Evolutionary conservation across 2,888 invertebrate genomes (phyloP).

Genomic region (Trichopoda pennipes): DNA sequence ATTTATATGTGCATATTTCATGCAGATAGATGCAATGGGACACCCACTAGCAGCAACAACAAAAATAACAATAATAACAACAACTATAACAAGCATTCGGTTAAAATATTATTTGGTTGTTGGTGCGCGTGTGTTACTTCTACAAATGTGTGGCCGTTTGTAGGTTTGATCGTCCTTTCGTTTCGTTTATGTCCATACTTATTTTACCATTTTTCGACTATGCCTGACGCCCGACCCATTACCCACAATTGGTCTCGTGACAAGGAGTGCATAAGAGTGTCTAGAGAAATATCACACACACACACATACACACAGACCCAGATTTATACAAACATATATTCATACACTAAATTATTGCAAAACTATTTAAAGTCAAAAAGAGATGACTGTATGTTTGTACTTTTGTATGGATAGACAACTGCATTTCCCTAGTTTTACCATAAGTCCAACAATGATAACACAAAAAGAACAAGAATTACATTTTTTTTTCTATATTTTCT

Average conservation of each 20-base stretch:
- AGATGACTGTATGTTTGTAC: slow-evolving; percentile 60
- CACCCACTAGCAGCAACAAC: slow-evolving; percentile 45
- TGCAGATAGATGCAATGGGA: slow-evolving; percentile 61
- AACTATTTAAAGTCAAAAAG: slow-evolving; percentile 68
- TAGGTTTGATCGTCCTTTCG: slow-evolving; percentile 41
- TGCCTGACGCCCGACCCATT: slow-evolving; percentile 16
- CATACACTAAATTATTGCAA: slow-evolving; percentile 62
- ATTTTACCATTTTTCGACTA: slow-evolving; percentile 48
- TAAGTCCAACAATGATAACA: slow-evolving; percentile 38
- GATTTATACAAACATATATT: background rate
- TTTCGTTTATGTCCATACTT: slow-evolving; percentile 47
- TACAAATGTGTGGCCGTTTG: slow-evolving; percentile 42
- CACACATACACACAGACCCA: no score
- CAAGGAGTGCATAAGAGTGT: slow-evolving; percentile 13
- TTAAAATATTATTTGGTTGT: slow-evolving; percentile 60
- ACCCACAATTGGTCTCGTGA: slow-evolving; percentile 26
- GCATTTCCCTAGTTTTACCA: slow-evolving; percentile 61
- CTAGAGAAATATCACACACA: slow-evolving; percentile 49
- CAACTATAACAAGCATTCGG: slow-evolving; percentile 38
- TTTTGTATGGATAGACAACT: slow-evolving; percentile 31
- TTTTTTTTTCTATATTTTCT: slow-evolving; percentile 29
- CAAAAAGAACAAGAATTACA: background rate
- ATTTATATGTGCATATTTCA: slow-evolving; percentile 15
- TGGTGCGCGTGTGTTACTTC: slow-evolving; percentile 56
- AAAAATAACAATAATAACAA: slow-evolving; percentile 37